Percentiles rank a stretch among this genome's conserved stretches.
These are phyloP conservation scores for Adelognathus sp. DNA, from an alignment of 2,888 invertebrate genomes.

Conservation along the genomic window DNA sequence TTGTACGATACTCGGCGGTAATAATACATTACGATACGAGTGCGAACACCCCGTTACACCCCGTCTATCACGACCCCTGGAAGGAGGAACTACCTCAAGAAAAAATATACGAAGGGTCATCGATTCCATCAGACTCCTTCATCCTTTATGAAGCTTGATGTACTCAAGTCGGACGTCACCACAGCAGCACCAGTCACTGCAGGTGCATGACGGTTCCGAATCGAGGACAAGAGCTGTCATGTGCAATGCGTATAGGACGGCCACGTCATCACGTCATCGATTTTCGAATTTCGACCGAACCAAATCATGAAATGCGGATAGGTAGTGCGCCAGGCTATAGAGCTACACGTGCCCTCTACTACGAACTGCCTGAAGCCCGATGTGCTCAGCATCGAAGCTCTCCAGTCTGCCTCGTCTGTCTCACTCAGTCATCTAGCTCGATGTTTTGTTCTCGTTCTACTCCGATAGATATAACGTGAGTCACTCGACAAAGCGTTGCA, in stretches of 20 bases:
- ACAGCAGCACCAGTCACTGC: background rate
- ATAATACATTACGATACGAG: too few species aligned
- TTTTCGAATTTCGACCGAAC: conserved; percentile 52
- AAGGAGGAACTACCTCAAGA: too few species aligned
- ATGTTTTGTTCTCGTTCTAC: conserved; percentile 46
- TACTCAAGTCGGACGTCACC: conserved; percentile 18
- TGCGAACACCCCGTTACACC: too few species aligned
- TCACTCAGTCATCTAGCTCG: conserved; percentile 35
- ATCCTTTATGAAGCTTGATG: background rate
- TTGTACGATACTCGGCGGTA: too few species aligned
- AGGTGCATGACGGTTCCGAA: conserved; percentile 17
- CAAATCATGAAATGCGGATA: conserved; percentile 42
- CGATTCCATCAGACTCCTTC: background rate
- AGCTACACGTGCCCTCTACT: background rate
- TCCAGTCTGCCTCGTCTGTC: conserved; percentile 35
- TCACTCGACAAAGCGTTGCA: conserved; percentile 59
- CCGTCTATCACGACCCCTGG: too few species aligned
- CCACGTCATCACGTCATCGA: conserved; percentile 42
- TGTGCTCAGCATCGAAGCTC: conserved; percentile 45
- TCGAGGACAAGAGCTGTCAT: conserved; percentile 38
- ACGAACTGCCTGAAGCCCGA: conserved; percentile 34
- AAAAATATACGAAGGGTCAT: background rate
- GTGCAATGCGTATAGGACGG: conserved; percentile 38
- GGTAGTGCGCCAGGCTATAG: conserved; percentile 5
- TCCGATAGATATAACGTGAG: conserved; percentile 63